These are phyloP conservation scores for Dynastes hyllus DNA, from an alignment of 2,888 invertebrate genomes.

Conservation along the genomic window DNA sequence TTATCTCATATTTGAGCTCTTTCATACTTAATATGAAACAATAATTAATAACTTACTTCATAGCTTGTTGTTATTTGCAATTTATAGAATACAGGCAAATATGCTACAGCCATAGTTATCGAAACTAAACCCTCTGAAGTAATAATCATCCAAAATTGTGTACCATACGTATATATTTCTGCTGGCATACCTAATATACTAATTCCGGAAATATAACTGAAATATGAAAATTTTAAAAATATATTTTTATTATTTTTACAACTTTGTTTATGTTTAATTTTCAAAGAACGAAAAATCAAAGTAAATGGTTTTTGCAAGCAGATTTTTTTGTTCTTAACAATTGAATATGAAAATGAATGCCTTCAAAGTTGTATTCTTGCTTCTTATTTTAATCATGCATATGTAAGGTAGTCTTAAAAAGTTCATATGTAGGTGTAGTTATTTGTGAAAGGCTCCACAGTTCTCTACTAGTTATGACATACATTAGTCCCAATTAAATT, in stretches of 20 bases:
- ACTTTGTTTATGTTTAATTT: too few relatives aligned
- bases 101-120: conserved; percentile 76
- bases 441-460: too few relatives aligned
- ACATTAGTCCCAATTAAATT: too few relatives aligned
- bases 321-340: too few relatives aligned
- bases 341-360: too few relatives aligned
- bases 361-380: too few relatives aligned
- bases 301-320: too few relatives aligned
- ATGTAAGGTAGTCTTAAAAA: too few relatives aligned
- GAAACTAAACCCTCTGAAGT: conserved; percentile 80
- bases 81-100: conserved; percentile 83
- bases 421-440: too few relatives aligned
- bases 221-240: conserved; percentile 58
- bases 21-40: not conserved
- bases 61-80: conserved; percentile 84
- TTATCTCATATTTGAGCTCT: not conserved
- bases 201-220: conserved; percentile 84
- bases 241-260: not conserved
- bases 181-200: conserved; percentile 82
- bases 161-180: conserved; percentile 85
- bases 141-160: conserved; percentile 81
- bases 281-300: too few relatives aligned
- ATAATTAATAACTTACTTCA: conserved; percentile 74
- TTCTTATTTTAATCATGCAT: too few relatives aligned
- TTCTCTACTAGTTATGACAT: too few relatives aligned